Base-by-base conservation (phyloP, 2,797 vertebrate species). In the Peromyscus melanophrys region DNA sequence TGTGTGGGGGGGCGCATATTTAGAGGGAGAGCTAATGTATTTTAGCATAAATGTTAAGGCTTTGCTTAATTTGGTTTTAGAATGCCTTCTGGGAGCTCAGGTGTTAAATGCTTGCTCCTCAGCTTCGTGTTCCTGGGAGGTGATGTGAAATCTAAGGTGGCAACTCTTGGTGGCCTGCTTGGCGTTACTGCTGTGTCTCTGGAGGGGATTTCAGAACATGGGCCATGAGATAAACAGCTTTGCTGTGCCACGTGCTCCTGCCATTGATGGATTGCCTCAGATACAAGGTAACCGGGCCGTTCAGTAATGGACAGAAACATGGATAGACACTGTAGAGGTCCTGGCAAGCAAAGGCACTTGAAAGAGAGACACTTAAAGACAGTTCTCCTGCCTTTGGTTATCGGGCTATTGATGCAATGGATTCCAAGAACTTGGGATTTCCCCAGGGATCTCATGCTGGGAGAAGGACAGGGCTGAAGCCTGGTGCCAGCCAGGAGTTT, bases 341-440 rank as follows among this genome's bases (percentile, higher is more conserved):
- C 67, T 73, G 49, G 85, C 69, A 59, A 61, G 11, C 55, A 40
- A 46, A 61, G 37, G 1, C 17, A 23, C n/a, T 61, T 17, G 46
- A 43, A 59, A 59, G 86, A 88, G n/a, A 31, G 9, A 19, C 25
- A 6, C 4, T 1, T 31, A 80, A 31, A 37, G 31, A 10, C 37
- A 43, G 0, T 0, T 46, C 31, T 40, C 27, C 2, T 29, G 13
- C 21, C 7, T 46, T 46, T 16, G 0, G 21, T 29, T 46, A 14
- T 46, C 10, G 34, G 37, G 1, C 19, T 61, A 63, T 46, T 76
- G 87, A 61, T 12, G 11, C 55, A 61, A 63, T 16, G 4, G 40
- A 34, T 8, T 57, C 59, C 7, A 46, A 43, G 86, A 76, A 76
- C 49, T 46, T 76, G 52, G 16, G 2, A 43, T 59, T 43, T 57